A percentile compares a stretch with the other conserved stretches of the same genome.
Evolutionary conservation across 2,888 invertebrate genomes (phyloP).

Genomic region (Gymnocheta viridis): DNA sequence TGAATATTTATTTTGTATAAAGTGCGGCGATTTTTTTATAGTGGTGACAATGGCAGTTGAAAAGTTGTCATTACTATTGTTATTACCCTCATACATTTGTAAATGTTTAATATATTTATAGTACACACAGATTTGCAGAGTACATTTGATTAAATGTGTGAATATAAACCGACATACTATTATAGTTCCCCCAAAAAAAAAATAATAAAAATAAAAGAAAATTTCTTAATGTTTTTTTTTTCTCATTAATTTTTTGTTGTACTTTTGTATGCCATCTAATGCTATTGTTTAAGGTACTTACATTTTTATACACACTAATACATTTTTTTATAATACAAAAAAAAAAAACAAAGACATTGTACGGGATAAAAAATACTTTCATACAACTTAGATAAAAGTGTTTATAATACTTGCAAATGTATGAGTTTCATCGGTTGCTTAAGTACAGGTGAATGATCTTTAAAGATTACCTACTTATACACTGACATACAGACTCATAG

Average conservation of each 20-base stretch:
- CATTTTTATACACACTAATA: background rate
- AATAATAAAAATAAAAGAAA: slow-evolving; percentile 26
- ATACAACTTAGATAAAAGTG: background rate
- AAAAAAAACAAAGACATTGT: too few species aligned
- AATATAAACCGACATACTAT: background rate
- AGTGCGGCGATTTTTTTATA: background rate
- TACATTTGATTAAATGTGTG: background rate
- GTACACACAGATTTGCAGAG: background rate
- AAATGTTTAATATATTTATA: background rate
- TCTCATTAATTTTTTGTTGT: background rate
- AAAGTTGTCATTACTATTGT: slow-evolving; percentile 41
- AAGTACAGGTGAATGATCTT: slow-evolving; percentile 53
- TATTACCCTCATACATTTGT: slow-evolving; percentile 21
- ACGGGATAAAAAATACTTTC: background rate
- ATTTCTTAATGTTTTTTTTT: slow-evolving; percentile 15
- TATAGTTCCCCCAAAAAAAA: slow-evolving; percentile 8
- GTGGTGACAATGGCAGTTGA: slow-evolving; percentile 7
- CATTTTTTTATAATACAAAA: too few species aligned
- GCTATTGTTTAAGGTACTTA: too few species aligned
- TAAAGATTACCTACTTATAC: slow-evolving; percentile 35
- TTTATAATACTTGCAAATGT: background rate
- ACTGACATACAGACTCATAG: slow-evolving; percentile 16
- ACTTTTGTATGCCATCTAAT: background rate
- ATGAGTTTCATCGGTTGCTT: background rate
- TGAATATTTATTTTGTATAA: background rate